Percentiles rank a stretch among this genome's conserved stretches.
Evolutionary conservation across 2,113 vertebrate genomes (phyloP).

Genomic region (Isichthys henryi): DNA sequence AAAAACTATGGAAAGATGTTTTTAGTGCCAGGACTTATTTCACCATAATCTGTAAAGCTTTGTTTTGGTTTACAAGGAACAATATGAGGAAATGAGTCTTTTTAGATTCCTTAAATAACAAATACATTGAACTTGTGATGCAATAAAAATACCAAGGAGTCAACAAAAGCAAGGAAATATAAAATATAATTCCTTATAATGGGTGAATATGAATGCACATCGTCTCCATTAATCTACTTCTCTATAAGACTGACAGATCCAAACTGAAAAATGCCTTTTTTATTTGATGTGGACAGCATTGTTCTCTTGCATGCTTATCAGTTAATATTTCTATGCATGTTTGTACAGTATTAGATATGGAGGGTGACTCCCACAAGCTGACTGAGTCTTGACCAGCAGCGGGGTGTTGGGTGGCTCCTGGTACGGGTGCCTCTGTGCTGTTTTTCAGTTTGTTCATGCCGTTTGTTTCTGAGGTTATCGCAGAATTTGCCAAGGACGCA

Average conservation of each 20-base stretch:
- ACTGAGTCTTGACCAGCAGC: conserved; percentile 35
- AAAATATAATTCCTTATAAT: not conserved
- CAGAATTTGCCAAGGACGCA: not conserved
- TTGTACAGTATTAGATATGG: conserved; percentile 34
- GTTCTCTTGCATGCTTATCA: conserved; percentile 20
- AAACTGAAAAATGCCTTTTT: not conserved
- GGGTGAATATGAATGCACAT: not conserved
- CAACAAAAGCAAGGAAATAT: not conserved
- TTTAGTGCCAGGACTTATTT: not conserved
- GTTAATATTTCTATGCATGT: conserved; percentile 39
- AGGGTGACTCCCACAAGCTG: conserved; percentile 42
- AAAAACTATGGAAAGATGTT: conserved; percentile 34
- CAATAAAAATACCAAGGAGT: not conserved
- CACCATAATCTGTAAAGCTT: conserved; percentile 13
- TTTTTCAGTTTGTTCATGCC: conserved; percentile 34
- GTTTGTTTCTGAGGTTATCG: conserved; percentile 34
- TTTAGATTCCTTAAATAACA: not conserved
- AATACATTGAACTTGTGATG: not conserved
- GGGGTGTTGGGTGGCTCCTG: conserved; percentile 52
- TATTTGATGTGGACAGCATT: not conserved
- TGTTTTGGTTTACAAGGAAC: not conserved
- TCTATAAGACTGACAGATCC: not conserved
- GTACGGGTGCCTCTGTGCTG: conserved; percentile 49
- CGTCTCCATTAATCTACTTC: not conserved
- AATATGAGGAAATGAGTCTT: not conserved